Base-by-base conservation (phyloP, 2,113 vertebrate species). In the Chroicocephalus ridibundus region DNA sequence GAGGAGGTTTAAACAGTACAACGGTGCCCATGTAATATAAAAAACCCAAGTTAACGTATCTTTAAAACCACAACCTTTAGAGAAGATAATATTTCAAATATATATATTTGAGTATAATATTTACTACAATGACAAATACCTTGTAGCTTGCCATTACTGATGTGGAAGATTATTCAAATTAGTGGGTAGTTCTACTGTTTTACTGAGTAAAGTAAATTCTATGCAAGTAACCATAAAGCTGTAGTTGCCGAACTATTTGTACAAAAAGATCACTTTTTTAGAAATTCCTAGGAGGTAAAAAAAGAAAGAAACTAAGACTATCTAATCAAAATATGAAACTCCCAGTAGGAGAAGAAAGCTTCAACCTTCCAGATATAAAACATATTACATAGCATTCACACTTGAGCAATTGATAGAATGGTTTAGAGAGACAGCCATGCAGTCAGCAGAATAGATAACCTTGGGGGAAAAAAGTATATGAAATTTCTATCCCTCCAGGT, bases 291-390 rank as follows among this genome's bases (percentile, higher is more conserved):
- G 19, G 66, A 90, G 58, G 19, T 2, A 65, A 65, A 57, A 82
- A 81, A 90, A 74, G 47, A 44, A 52, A 79, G 47, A 61, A 86
- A 49, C 29, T 46, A 51, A 55, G 60, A n/a, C 40, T 40, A 13
- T 76, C 80, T 96, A 81, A 96, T 95, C 69, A 93, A 96, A 95
- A 96, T 89, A 89, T 66, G 93, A 91, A 93, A 85, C 46, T 91
- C 93, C 77, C 94, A 89, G 49, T 61, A 93, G 96, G 64, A 93
- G 83, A 94, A 95, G 83, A 86, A 94, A 94, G 69, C 62, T 95
- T 95, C 89, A 96, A 31, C 86, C 77, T 96, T 82, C 89, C 91
- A 97, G 89, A 95, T 82, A 95, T 77, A 91, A 95, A 96, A 87
- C 61, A 87, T 94, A 96, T 95, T 96, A 79, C 70, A 82, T 25